Percentiles rank a stretch among this genome's conserved stretches.
Conservation (phyloP, 2,113 vertebrate genomes). For the Gallinago paraguaiae region DNA sequence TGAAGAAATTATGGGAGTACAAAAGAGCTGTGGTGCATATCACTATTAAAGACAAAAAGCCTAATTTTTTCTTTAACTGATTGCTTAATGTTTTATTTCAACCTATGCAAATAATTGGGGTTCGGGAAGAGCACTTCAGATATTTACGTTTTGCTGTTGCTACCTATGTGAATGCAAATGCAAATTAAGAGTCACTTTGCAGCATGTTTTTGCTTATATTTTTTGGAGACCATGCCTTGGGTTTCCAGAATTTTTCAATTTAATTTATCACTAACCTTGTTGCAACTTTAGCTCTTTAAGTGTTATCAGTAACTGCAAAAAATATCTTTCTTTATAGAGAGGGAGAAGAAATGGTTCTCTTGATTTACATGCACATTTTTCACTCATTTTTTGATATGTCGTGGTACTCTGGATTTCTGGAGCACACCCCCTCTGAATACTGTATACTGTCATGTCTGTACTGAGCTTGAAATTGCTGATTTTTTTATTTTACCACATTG, state of each 20-base stretch:
- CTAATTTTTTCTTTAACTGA: not conserved
- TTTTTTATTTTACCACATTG: not conserved
- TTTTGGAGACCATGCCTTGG: not conserved
- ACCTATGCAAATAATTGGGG: not conserved
- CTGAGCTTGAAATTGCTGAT: not conserved
- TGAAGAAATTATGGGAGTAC: not conserved
- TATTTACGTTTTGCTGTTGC: not conserved
- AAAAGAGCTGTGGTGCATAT: not conserved
- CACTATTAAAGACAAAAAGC: not conserved
- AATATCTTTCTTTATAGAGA: not conserved
- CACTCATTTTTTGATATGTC: not conserved
- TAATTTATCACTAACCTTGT: not conserved
- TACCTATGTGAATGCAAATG: not conserved
- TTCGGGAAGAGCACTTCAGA: not conserved
- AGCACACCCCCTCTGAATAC: not conserved
- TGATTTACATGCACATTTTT: not conserved
- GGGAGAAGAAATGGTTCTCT: not conserved
- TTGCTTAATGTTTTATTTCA: not conserved
- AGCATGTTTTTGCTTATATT: not conserved
- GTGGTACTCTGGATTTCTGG: not conserved
- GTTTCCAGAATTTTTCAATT: not conserved
- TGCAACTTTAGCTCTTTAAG: not conserved
- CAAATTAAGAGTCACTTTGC: not conserved
- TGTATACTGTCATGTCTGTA: not conserved
- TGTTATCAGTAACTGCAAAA: not conserved